phyloP scores from a whole-genome alignment of 2,888 invertebrate genomes.

The Trichacis sp. region DNA sequence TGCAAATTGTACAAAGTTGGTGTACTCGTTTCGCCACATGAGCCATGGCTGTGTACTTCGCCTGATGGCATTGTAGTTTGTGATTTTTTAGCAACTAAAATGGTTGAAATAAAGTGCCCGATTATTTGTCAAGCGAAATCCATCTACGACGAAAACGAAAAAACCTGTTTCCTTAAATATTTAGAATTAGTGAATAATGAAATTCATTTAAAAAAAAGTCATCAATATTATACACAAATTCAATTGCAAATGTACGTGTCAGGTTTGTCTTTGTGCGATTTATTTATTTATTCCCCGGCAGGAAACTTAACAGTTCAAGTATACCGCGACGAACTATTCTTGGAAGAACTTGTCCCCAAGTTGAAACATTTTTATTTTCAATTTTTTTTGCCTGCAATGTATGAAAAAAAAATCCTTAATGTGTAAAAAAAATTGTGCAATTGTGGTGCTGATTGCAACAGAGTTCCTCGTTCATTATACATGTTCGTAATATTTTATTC shows the following conservation, averaged over 20 bases:
- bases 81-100: conserved; percentile 24
- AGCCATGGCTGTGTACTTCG: conserved; percentile 38
- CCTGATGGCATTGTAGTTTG: conserved; percentile 38
- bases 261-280: conserved; percentile 17
- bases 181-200: neutral
- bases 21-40: conserved; percentile 20
- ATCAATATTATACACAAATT: conserved; percentile 24
- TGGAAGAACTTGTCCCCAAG: neutral
- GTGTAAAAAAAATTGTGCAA: too few species aligned
- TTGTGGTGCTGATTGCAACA: too few species aligned
- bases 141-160: neutral
- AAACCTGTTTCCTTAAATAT: conserved; percentile 3
- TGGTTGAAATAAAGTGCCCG: conserved; percentile 43
- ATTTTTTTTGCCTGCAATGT: neutral
- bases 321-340: neutral
- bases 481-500: too few species aligned
- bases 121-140: conserved; percentile 14
- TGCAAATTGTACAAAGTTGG: conserved; percentile 22
- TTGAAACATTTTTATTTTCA: neutral
- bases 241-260: conserved; percentile 22
- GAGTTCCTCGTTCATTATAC: too few species aligned
- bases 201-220: conserved; percentile 7
- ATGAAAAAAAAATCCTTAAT: too few species aligned
- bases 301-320: neutral
- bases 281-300: conserved; percentile 13